Evolutionary conservation across 2,113 vertebrate genomes (phyloP).

Genomic region (Zosterops pallidus): DNA sequence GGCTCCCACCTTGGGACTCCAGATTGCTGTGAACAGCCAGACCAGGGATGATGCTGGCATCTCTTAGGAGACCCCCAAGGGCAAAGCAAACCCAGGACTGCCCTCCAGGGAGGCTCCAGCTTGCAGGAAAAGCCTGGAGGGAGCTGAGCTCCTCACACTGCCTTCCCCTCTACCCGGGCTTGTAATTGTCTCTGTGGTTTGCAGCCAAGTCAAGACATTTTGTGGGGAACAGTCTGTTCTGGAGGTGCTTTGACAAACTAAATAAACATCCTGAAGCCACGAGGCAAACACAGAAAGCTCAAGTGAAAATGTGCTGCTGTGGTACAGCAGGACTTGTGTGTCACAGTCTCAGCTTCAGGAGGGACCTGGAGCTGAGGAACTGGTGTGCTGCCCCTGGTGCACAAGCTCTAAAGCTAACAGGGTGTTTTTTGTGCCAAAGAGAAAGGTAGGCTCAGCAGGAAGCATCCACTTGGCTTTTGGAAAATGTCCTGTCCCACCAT

Average conservation of each 20-base stretch:
- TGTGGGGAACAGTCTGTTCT: not conserved
- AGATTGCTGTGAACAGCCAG: not conserved
- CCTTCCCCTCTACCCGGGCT: not conserved
- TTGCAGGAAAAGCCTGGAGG: not conserved
- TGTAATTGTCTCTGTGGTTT: conserved; percentile 1
- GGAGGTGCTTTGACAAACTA: not conserved
- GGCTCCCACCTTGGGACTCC: not conserved
- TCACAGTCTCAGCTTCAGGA: not conserved
- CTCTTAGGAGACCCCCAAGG: not conserved
- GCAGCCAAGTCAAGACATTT: not conserved
- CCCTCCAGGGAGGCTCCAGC: not conserved
- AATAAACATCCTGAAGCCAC: not conserved
- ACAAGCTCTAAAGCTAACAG: not conserved
- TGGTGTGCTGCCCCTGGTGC: not conserved
- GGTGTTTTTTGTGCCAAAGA: not conserved
- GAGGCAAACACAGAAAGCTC: not conserved
- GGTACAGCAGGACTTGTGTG: not conserved
- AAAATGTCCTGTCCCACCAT: not conserved
- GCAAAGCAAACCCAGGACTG: not conserved
- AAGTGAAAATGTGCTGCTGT: not conserved
- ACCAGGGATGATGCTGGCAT: not conserved
- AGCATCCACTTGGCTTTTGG: not conserved
- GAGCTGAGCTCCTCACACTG: not conserved
- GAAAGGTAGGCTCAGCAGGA: not conserved
- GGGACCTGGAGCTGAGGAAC: not conserved